Base-by-base conservation (phyloP, 2,888 invertebrate genomes). In the Masnerella sp. region DNA sequence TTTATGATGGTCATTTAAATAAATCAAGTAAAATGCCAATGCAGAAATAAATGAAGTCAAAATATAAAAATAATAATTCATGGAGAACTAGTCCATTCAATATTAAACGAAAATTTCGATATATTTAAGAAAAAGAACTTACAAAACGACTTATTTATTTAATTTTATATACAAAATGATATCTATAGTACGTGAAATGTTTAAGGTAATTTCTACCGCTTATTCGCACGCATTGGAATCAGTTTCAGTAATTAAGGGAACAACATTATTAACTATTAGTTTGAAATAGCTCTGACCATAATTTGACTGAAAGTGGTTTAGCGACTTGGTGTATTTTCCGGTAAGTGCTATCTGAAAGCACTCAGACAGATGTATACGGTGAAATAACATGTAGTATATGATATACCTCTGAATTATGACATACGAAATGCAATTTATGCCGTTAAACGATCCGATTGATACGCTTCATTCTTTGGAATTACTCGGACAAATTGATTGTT, bases 261-360 rank as follows among this genome's bases (percentile, higher is more conserved):
- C 47, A 42, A 34, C 51, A 22, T 47, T 51, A 67, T 51, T 58
- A 65, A 42, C 42, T 51, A 52, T 58, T 45, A 52, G 28, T 61
- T 52, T 25, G 45, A 22, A 59, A 69, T 52, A 61, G 18, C 14
- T 17, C 15, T 22, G 8, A 42, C 43, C 59, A 28, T 43, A 51
- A 43, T 68, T 68, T 32, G 34, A 42, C 34, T 68, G 15, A 43
- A 36, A 58, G 43, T 51, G 51, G 67, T 67, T 58, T 58, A 28
- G 67, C 15, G 34, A 58, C 49, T 67, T 58, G 17, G 25, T 58
- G 25, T 17, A 12, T 59, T 68, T 68, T 58, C 58, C 51, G 43
- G 68, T 40, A 56, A 56, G 47, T 47, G 47, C 56, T 40, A 49
- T 45, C 56, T 65, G 30, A 47, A 49, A 38, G 52, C 56, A 17